phyloP scores from a whole-genome alignment of 2,888 invertebrate species.

The Gonocerus acuteangulatus region DNA sequence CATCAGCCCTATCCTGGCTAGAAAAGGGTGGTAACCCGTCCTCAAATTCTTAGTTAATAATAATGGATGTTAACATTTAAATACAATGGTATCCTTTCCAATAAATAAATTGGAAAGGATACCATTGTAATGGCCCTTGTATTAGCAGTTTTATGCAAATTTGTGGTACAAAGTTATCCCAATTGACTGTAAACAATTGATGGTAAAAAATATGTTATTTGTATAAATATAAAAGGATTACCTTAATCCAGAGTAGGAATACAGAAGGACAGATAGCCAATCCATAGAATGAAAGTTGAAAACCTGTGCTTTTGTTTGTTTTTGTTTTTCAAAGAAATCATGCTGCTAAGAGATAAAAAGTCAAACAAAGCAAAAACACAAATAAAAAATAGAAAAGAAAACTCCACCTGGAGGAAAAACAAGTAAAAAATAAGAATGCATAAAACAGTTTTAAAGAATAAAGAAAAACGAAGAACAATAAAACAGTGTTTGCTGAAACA shows the following conservation, averaged over 20 bases:
- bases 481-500: constrained; percentile 7
- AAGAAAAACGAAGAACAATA: no score
- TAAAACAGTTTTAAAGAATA: background rate
- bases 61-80: no score
- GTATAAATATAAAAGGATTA: constrained; percentile 12
- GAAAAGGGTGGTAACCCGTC: no score
- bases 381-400: constrained; percentile 10
- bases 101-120: no score
- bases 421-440: constrained; percentile 6
- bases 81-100: no score
- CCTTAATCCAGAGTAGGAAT: constrained; percentile 9
- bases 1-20: no score
- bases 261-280: constrained; percentile 8
- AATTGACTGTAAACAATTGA: no score
- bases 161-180: no score
- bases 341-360: constrained; percentile 23
- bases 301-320: constrained; percentile 12
- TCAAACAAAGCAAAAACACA: constrained; percentile 19
- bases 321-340: constrained; percentile 1
- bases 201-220: no score
- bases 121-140: no score
- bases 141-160: no score
- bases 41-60: no score
- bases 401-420: constrained; percentile 4
- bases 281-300: constrained; percentile 20